Base-by-base conservation (phyloP, 2,797 vertebrate genomes). In the Corythornis leucogaster region DNA sequence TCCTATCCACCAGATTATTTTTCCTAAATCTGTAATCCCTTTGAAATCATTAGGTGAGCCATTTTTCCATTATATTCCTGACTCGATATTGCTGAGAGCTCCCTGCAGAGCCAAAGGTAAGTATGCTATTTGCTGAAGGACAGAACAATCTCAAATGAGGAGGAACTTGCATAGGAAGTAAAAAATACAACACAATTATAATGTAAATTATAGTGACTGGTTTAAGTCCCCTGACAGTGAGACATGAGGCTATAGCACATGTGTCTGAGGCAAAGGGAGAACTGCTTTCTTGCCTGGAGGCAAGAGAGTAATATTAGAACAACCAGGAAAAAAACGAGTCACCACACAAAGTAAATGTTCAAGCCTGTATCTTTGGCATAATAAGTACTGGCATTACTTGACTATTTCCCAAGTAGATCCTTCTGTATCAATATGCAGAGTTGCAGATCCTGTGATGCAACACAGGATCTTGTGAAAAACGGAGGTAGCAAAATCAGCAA, bases 181-280 rank as follows among this genome's bases (percentile, higher is more conserved):
- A 91, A 93, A 50, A 91, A 93, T 51, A 84, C 19, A 82, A 95
- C 85, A 91, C 63, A 96, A 91, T 91, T 93, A 95, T 81, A 35
- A 89, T 87, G 89, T 96, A 95, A 93, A 96, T 93, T 93, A 94
- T 59, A 80, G 89, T 45, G 87, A 74, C 50, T 83, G 82, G 58
- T 83, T 95, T 92, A 87, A 93, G 93, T 92, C 92, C 93, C 90
- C 92, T 94, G 74, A 68, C 85, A 94, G 93, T 9, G 12, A 95
- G 93, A 87, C 85, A 62, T 70, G 92, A 91, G 85, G 80, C 89
- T 89, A 81, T 46, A 82, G 58, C 66, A 92, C 89, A 89, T 73
- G 85, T 42, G 91, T 94, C 80, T 64, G 68, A 90, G 83, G 88
- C 92, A 90, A 81, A 61, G 58, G 58, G 75, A 92, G 83, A 95